Evolutionary conservation across 2,888 invertebrate species (phyloP).

Genomic region (Xestia sexstrigata): DNA sequence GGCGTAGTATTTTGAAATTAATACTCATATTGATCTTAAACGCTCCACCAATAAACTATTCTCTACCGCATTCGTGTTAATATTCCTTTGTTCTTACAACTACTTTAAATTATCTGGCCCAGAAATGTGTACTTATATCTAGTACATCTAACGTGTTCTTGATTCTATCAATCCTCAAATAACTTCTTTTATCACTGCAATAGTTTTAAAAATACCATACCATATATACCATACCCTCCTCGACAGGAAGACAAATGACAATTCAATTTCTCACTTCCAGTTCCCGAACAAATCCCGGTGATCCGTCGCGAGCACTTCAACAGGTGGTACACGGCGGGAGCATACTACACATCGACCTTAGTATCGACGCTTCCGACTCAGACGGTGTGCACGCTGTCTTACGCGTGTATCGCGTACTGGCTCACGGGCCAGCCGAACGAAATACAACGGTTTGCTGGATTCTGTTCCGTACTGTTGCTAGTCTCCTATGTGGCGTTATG

Average conservation of each 20-base stretch:
- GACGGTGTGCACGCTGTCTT: conserved; percentile 93
- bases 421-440: conserved; percentile 97
- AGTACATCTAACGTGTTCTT: not conserved
- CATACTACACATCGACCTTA: conserved; percentile 95
- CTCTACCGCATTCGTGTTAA: too few species aligned
- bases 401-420: conserved; percentile 95
- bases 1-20: not conserved
- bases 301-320: conserved; percentile 96
- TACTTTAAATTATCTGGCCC: not conserved
- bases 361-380: conserved; percentile 96
- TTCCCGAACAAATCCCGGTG: conserved; percentile 95
- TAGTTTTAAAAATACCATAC: conserved; percentile 8
- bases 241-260: conserved; percentile 22
- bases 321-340: conserved; percentile 96
- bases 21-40: not conserved
- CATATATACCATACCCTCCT: too few species aligned
- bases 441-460: conserved; percentile 92
- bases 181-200: not conserved
- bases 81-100: not conserved
- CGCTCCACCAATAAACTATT: not conserved
- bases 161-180: not conserved
- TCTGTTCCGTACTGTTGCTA: conserved; percentile 93
- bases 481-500: conserved; percentile 96
- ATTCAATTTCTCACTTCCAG: conserved; percentile 83
- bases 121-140: not conserved